Evolutionary conservation across 2,888 invertebrate species (phyloP).

Genomic region (Drosophila meridiana): DNA sequence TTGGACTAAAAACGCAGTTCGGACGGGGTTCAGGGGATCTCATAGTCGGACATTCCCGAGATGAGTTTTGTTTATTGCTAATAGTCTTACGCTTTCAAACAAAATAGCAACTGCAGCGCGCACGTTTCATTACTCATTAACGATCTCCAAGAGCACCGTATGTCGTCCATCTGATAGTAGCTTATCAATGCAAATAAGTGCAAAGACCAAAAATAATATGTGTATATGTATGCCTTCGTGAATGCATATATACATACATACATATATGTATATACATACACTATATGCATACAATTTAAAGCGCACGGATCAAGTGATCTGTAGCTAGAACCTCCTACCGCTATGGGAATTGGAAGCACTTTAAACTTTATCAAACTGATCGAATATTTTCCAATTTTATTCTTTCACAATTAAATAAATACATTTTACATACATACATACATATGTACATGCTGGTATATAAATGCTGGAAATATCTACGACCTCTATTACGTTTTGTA

Average conservation of each 20-base stretch:
- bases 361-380: slow-evolving; percentile 20
- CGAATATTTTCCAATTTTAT: background rate
- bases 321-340: slow-evolving; percentile 19
- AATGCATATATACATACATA: slow-evolving; percentile 11
- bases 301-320: slow-evolving; percentile 11
- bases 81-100: slow-evolving; percentile 26
- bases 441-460: no score
- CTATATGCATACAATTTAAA: slow-evolving; percentile 25
- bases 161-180: slow-evolving; percentile 50
- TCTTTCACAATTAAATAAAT: background rate
- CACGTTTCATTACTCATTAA: slow-evolving; percentile 59
- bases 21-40: no score
- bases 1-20: no score
- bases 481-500: no score
- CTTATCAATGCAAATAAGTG: slow-evolving; percentile 49
- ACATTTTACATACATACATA: no score
- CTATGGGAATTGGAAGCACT: slow-evolving; percentile 1
- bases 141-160: slow-evolving; percentile 26
- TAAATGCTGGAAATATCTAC: no score
- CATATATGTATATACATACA: slow-evolving; percentile 8
- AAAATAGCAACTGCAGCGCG: slow-evolving; percentile 39
- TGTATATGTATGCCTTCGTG: background rate
- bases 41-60: no score
- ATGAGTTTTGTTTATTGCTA: no score
- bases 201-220: slow-evolving; percentile 20